phyloP scores from a whole-genome alignment of 1,140 invertebrate genomes.

The Drosophila obscura region DNA sequence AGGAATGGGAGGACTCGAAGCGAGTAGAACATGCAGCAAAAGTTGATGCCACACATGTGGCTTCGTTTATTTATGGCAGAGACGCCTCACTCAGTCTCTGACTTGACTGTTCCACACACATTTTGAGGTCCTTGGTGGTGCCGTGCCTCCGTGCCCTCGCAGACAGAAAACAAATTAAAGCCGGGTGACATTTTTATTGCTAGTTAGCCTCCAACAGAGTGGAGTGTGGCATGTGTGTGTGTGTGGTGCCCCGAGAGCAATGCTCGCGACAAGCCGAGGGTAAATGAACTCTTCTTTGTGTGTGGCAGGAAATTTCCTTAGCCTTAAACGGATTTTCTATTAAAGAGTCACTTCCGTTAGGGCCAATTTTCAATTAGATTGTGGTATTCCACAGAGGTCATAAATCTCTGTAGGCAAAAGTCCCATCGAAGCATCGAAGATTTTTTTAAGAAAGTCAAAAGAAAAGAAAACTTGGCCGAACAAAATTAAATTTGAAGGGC shows the following conservation, averaged over 20 bases:
- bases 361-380: slow-evolving; percentile 28
- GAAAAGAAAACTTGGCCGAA: too few relatives aligned
- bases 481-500: background rate
- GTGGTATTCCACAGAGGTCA: slow-evolving; percentile 14
- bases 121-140: slow-evolving; percentile 40
- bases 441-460: slow-evolving; percentile 3
- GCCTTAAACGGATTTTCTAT: background rate
- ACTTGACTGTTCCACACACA: slow-evolving; percentile 5
- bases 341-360: slow-evolving; percentile 26
- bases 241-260: slow-evolving; percentile 31
- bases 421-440: slow-evolving; percentile 12
- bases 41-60: slow-evolving; percentile 12
- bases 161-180: slow-evolving; percentile 72
- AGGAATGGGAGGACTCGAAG: background rate
- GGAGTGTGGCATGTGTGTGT: slow-evolving; percentile 7
- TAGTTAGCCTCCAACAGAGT: slow-evolving; percentile 46
- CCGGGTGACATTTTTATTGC: slow-evolving; percentile 77
- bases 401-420: slow-evolving; percentile 25
- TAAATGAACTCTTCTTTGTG: slow-evolving; percentile 59
- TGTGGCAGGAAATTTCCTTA: slow-evolving; percentile 6
- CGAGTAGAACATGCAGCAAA: slow-evolving; percentile 14
- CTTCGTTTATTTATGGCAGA: slow-evolving; percentile 45
- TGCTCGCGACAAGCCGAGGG: slow-evolving; percentile 28
- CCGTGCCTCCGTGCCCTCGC: slow-evolving; percentile 31
- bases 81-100: slow-evolving; percentile 7